Conservation (phyloP, 2,113 vertebrate genomes). For the Meles meles region DNA sequence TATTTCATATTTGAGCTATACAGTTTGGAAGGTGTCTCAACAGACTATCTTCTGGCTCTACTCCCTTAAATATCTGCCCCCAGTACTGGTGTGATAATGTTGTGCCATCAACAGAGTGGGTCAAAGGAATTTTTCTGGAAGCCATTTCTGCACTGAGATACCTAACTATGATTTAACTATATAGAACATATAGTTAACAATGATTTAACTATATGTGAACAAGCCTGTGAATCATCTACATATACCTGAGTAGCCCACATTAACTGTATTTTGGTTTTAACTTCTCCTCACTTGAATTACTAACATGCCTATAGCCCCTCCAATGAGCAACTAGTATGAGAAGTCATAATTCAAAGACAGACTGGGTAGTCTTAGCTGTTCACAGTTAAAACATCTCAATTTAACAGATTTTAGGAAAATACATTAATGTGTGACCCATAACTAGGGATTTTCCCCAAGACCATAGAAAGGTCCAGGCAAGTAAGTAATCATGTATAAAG, state of each 20-base stretch:
- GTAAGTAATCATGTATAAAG: neutral
- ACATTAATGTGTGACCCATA: no score
- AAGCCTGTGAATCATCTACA: neutral
- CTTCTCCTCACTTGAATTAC: neutral
- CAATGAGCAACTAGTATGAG: neutral
- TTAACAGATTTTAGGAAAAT: neutral
- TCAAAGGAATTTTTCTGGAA: neutral
- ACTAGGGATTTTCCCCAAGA: neutral
- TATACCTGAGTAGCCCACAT: rapidly evolving
- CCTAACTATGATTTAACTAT: neutral
- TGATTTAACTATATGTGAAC: neutral
- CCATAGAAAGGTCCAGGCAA: neutral
- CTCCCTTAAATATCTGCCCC: neutral
- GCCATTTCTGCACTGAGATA: neutral
- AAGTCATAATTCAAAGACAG: neutral
- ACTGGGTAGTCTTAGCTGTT: neutral
- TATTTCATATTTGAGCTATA: neutral
- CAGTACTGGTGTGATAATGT: neutral
- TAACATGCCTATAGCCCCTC: neutral
- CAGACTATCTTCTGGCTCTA: neutral
- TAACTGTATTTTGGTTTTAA: neutral
- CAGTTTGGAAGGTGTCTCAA: neutral
- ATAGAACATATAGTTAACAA: neutral
- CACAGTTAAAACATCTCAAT: neutral
- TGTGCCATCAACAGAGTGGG: neutral